phyloP scores from a whole-genome alignment of 2,797 vertebrate genomes.

The Triplophysa bombifrons region DNA sequence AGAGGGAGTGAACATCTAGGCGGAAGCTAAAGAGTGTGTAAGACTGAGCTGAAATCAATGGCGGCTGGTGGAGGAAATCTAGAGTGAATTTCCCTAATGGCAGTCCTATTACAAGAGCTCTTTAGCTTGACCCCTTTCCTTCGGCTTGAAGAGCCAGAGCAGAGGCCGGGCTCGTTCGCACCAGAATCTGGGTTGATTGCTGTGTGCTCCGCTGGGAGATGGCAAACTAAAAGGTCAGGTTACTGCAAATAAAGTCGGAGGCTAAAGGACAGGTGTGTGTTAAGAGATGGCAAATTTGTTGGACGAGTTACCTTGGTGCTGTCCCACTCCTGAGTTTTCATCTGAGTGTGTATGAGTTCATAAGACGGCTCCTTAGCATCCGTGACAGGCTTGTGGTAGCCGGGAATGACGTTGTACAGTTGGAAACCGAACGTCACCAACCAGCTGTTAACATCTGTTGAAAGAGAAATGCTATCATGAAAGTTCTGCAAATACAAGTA shows the following conservation, averaged over 20 bases:
- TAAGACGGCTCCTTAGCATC: conserved; percentile 94
- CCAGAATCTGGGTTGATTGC: conserved; percentile 69
- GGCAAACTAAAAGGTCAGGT: conserved; percentile 58
- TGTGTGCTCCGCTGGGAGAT: conserved; percentile 66
- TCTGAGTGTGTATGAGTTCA: conserved; percentile 90
- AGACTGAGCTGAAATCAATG: conserved; percentile 81
- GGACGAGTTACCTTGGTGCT: conserved; percentile 82
- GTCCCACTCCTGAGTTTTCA: conserved; percentile 99
- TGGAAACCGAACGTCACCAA: conserved; percentile 98
- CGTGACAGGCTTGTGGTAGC: conserved; percentile 89
- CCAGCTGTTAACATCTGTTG: conserved; percentile 98
- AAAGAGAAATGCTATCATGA: conserved; percentile 37
- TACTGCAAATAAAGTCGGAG: conserved; percentile 42
- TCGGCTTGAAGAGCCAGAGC: conserved; percentile 65
- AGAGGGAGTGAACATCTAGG: conserved; percentile 32
- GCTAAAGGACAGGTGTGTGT: conserved; percentile 37
- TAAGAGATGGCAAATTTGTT: neutral
- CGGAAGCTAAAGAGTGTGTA: conserved; percentile 66
- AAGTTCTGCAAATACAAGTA: neutral
- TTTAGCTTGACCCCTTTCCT: conserved; percentile 78
- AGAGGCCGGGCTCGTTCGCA: conserved; percentile 64
- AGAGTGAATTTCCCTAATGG: conserved; percentile 82
- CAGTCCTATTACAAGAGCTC: conserved; percentile 80
- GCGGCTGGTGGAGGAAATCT: conserved; percentile 70
- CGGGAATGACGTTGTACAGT: conserved; percentile 96